Conservation (phyloP, 1,140 invertebrate species). For the Caenorhabditis tropicalis region DNA sequence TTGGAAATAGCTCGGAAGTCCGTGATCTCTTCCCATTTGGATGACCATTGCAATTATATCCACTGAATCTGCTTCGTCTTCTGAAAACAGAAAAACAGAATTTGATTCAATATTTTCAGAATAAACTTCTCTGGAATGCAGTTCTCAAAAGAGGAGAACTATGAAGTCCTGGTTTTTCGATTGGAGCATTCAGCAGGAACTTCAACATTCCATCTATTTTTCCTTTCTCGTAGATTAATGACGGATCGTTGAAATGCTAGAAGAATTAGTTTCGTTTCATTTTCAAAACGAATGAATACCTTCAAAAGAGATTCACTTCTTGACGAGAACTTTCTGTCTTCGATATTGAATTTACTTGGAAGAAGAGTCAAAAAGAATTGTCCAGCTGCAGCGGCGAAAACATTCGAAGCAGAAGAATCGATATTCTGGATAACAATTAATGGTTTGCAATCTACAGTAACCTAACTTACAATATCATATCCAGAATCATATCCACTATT, state of each 20-base stretch:
- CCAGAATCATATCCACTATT: slow-evolving; percentile 63
- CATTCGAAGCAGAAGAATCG: slow-evolving; percentile 65
- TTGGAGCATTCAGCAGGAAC: slow-evolving; percentile 59
- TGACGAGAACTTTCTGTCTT: background rate
- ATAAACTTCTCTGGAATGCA: slow-evolving; percentile 61
- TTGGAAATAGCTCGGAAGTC: slow-evolving; percentile 81
- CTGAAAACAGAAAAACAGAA: background rate
- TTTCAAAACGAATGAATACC: background rate
- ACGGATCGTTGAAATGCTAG: slow-evolving; percentile 45
- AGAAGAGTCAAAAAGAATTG: slow-evolving; percentile 67
- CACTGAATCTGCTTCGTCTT: slow-evolving; percentile 23
- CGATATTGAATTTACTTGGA: slow-evolving; percentile 60
- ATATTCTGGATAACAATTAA: slow-evolving; percentile 59
- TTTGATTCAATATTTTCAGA: background rate
- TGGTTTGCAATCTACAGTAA: background rate
- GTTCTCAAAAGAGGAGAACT: slow-evolving; percentile 62
- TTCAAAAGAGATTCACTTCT: slow-evolving; percentile 39
- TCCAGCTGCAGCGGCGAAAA: slow-evolving; percentile 67
- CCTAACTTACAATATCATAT: slow-evolving; percentile 66
- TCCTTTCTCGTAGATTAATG: slow-evolving; percentile 55
- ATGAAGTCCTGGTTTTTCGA: slow-evolving; percentile 59
- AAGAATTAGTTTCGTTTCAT: background rate
- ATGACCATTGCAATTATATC: slow-evolving; percentile 74
- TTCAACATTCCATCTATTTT: slow-evolving; percentile 53
- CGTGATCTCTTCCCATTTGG: slow-evolving; percentile 85